Conservation (phyloP, 2,113 vertebrate species). For the Psettodes erumei region DNA sequence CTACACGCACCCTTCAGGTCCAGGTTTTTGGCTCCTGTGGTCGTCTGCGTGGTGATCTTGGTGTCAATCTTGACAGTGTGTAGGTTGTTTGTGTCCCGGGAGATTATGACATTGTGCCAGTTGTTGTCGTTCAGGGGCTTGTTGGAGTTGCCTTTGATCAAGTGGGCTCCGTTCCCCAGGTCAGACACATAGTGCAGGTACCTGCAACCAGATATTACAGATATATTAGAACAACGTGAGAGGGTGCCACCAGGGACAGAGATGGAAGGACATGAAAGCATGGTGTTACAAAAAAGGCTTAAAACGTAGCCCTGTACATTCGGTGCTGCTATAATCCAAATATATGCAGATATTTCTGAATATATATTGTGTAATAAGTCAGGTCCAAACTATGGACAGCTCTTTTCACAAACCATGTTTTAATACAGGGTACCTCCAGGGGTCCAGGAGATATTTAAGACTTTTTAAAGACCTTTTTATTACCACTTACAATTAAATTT, state of each 20-base stretch:
- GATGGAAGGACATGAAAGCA: neutral
- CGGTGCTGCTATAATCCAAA: neutral
- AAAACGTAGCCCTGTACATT: neutral
- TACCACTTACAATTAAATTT: too few species aligned
- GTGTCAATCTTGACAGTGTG: constrained; percentile 98
- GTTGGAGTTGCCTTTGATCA: constrained; percentile 98
- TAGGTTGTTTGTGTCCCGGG: constrained; percentile 95
- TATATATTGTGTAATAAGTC: neutral
- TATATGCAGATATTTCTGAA: neutral
- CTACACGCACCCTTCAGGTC: constrained; percentile 93
- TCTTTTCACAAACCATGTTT: neutral
- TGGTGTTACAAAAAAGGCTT: neutral
- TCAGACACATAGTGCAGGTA: constrained; percentile 97
- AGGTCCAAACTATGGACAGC: neutral
- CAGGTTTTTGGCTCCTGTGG: constrained; percentile 94
- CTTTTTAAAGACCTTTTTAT: too few species aligned
- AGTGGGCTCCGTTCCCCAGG: constrained; percentile 95
- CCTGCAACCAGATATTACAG: constrained; percentile 76
- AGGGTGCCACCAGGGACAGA: neutral
- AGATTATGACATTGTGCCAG: constrained; percentile 98
- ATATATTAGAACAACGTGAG: neutral
- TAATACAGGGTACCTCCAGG: too few species aligned
- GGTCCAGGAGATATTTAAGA: too few species aligned
- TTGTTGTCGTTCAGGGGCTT: constrained; percentile 97
- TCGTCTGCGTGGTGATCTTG: constrained; percentile 95